Percentiles rank a stretch among this genome's conserved stretches.
These are phyloP conservation scores for Yoshiicerus persimilis DNA, from an alignment of 1,140 invertebrate genomes.

Conservation along the genomic window DNA sequence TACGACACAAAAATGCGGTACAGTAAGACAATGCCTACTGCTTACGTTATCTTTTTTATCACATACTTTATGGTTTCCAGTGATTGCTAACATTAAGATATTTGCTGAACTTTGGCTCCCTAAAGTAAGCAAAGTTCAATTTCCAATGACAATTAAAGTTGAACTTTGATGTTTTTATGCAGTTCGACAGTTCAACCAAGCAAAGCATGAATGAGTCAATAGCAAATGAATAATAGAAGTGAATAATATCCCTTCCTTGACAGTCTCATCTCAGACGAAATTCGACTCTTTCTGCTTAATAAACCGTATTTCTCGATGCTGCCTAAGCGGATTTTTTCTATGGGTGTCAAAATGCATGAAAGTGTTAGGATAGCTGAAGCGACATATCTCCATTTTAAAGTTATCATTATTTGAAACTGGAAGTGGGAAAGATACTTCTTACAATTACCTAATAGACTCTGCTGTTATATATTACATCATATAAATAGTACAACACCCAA, in stretches of 20 bases:
- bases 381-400: neutral
- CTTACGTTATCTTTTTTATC: too few relatives aligned
- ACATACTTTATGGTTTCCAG: neutral
- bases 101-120: neutral
- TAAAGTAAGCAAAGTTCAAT: neutral
- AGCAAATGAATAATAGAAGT: neutral
- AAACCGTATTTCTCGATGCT: neutral
- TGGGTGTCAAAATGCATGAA: too few relatives aligned
- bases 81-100: too few relatives aligned
- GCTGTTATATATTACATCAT: neutral
- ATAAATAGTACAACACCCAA: neutral
- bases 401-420: neutral
- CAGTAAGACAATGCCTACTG: neutral
- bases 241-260: neutral
- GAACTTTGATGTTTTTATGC: neutral
- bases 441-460: neutral
- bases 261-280: neutral
- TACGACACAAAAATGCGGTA: too few relatives aligned
- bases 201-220: neutral
- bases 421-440: neutral
- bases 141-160: neutral
- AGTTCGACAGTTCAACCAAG: neutral
- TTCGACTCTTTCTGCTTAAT: neutral
- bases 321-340: neutral
- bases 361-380: too few relatives aligned